Base-by-base conservation (phyloP, 2,797 vertebrate species). In the Centroberyx gerrardi region DNA sequence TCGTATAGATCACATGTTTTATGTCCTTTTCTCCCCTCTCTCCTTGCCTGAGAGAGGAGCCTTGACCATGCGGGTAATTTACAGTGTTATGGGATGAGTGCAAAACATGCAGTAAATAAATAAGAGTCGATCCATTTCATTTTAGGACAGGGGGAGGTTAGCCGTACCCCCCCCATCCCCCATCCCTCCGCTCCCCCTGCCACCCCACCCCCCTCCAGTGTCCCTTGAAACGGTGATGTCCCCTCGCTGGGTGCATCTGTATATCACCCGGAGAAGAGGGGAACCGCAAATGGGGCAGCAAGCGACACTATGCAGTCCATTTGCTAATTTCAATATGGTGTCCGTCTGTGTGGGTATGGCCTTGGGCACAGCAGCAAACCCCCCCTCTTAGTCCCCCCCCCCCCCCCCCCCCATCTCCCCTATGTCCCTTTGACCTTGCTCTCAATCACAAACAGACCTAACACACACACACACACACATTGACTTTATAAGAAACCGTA, bases 61-160 rank as follows among this genome's bases (percentile, higher is more conserved):
- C 93, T 95, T 95, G 95, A 95, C 94, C 94, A 93, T 40, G 91
- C 82, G 70, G 88, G 90, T 95, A 94, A 95, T 96, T 95, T 95
- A 96, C 93, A 94, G 93, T 95, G 94, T 95, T 96, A 93, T 95
- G 94, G 90, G 93, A 95, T 85, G 90, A 92, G 94, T 76, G 92
- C 90, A 95, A 95, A 96, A 95, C 95, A 95, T 85, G 94, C 92
- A 92, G 95, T 96, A 96, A 96, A 96, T 95, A 95, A 95, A 96
- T 95, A 95, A 92, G 91, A 90, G 88, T 87, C 85, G 46, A 92
- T 85, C 90, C 90, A 87, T 95, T 94, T 94, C 82, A 80, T 93
- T 95, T 95, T 92, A 91, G 90, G 81, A 91, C 40, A 5, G 33
- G 31, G 40, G 72, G 83, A 51, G 74, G 83, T 81, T 84, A 82